A percentile compares a stretch with the other conserved stretches of the same genome.
These are phyloP conservation scores for Sabellastarte sp. DNA, from an alignment of 2,888 invertebrate genomes.

Conservation along the genomic window DNA sequence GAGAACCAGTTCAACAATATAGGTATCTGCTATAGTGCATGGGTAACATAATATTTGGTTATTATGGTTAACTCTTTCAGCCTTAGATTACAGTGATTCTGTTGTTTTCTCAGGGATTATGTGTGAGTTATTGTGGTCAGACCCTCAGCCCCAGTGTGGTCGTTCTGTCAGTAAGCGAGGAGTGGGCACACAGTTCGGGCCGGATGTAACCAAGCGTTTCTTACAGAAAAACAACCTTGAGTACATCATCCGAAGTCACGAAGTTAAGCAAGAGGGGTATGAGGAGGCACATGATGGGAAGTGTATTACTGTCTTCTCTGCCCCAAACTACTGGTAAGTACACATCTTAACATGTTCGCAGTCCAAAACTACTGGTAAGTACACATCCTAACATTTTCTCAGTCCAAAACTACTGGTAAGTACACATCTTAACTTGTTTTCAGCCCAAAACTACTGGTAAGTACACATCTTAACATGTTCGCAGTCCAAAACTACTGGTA, in stretches of 20 bases:
- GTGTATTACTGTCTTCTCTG: slow-evolving; percentile 98
- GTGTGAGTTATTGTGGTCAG: slow-evolving; percentile 99
- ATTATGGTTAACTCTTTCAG: too few relatives aligned
- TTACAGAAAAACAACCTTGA: slow-evolving; percentile 77
- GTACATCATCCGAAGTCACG: slow-evolving; percentile 94
- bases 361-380: slow-evolving; percentile 97
- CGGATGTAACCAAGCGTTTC: slow-evolving; percentile 90
- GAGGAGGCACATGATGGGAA: slow-evolving; percentile 92
- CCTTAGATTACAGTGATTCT: too few relatives aligned
- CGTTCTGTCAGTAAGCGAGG: slow-evolving; percentile 93
- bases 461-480: slow-evolving; percentile 66
- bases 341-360: slow-evolving; percentile 74
- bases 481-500: too few relatives aligned
- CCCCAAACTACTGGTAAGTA: slow-evolving; percentile 95
- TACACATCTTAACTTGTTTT: slow-evolving; percentile 70
- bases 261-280: slow-evolving; percentile 92
- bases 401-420: slow-evolving; percentile 97
- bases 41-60: too few relatives aligned
- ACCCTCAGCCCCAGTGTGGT: slow-evolving; percentile 88
- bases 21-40: too few relatives aligned
- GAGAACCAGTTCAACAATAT: too few relatives aligned
- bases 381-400: slow-evolving; percentile 74
- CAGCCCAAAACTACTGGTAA: slow-evolving; percentile 98
- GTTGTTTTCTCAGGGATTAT: slow-evolving; percentile 79
- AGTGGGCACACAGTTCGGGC: slow-evolving; percentile 97